Conservation (phyloP, 2,113 vertebrate genomes). For the Okapia johnstoni region DNA sequence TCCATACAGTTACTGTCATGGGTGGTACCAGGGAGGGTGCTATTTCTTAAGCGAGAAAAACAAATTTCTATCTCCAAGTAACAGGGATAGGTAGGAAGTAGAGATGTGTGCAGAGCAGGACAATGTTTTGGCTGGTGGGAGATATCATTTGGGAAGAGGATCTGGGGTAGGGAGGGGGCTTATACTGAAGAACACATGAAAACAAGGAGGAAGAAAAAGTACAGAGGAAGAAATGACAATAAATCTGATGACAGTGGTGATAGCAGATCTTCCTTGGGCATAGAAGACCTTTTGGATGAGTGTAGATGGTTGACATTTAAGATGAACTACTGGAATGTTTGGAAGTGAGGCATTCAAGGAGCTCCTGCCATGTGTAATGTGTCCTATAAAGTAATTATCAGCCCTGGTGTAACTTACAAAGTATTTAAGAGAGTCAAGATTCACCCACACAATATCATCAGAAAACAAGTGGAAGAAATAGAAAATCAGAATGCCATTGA, state of each 20-base stretch:
- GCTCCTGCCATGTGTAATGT: neutral
- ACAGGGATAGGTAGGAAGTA: neutral
- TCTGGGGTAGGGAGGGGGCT: neutral
- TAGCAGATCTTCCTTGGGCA: neutral
- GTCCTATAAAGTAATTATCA: neutral
- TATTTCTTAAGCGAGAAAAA: neutral
- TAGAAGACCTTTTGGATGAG: neutral
- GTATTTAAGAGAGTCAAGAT: neutral
- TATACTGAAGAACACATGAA: neutral
- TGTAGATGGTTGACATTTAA: neutral
- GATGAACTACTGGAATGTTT: neutral
- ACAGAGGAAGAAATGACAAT: neutral
- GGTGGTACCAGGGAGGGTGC: neutral
- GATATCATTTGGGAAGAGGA: neutral
- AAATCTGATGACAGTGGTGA: neutral
- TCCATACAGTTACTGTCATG: neutral
- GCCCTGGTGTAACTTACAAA: neutral
- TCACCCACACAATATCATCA: neutral
- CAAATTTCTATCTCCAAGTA: neutral
- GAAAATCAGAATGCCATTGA: neutral
- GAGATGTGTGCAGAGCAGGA: neutral
- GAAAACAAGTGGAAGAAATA: neutral
- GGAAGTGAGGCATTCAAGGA: neutral
- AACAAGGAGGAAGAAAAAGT: neutral
- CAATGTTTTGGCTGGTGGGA: neutral